Base-by-base conservation (phyloP, 2,888 invertebrate species). In the Gerris lacustris region DNA sequence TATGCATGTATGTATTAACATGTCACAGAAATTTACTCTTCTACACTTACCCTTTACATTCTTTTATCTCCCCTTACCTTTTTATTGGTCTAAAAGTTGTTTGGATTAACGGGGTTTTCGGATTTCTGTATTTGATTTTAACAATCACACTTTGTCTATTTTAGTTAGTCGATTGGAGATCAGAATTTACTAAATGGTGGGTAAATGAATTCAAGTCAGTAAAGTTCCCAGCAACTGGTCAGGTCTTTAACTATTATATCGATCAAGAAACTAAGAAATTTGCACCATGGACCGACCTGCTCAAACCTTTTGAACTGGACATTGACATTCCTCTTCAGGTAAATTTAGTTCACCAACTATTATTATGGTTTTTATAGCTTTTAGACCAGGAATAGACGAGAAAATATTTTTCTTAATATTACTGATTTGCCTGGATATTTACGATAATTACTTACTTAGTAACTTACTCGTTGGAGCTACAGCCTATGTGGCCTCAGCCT, bases 141-240 rank as follows among this genome's bases (percentile, higher is more conserved):
- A 55, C 15, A 55, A 15, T 9, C 62, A 47, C 62, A 62, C 45
- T 15, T 11, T 17, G 45, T 68, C 69, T 47, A 67, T 74, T 73
- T 6, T 89, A 94, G 83, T 82, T 94, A 64, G 85, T 91, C 5
- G 96, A 96, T 79, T 93, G 95, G 88, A 86, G 96, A 66, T 90
- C 90, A 76, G 96, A 96, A 79, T 96, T 96, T 80, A 92, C 91
- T 78, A 96, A 94, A 80, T 96, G 96, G 96, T 97, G 94, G 85
- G 83, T 86, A 31, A 91, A 89, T 75, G 96, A 96, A 81, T 96
- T 95, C 80, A 96, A 94, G 81, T 85, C 90, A 0, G 86, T 96
- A 44, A 92, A 92, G 80, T 95, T 96, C 81, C 96, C 96, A 0
- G 31, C 73, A 7, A 84, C 86, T 2, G 93, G 91, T 5, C 92